These are phyloP conservation scores for Chalcis sispes DNA, from an alignment of 2,888 invertebrate species.

Conservation along the genomic window DNA sequence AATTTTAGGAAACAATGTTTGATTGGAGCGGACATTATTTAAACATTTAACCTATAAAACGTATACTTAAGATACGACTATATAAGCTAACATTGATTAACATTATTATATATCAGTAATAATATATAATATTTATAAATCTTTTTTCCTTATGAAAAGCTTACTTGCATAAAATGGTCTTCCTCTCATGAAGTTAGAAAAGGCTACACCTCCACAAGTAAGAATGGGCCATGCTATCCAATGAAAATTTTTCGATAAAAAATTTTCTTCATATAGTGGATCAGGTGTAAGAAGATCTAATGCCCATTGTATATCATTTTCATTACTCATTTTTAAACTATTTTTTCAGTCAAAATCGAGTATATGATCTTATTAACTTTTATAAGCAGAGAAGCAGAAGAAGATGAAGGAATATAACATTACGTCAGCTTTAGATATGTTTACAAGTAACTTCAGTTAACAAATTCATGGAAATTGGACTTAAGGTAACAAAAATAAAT, in stretches of 20 bases:
- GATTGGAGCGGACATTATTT: too few relatives aligned
- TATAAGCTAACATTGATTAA: too few relatives aligned
- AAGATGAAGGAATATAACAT: background rate
- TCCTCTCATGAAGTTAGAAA: slow-evolving; percentile 52
- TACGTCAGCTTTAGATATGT: background rate
- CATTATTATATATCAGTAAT: too few relatives aligned
- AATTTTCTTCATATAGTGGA: slow-evolving; percentile 56
- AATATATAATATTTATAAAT: background rate
- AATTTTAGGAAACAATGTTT: too few relatives aligned
- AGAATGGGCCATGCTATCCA: slow-evolving; percentile 34
- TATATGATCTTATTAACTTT: background rate
- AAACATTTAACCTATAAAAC: too few relatives aligned
- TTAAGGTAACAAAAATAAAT: too few relatives aligned
- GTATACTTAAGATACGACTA: too few relatives aligned
- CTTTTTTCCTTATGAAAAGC: background rate
- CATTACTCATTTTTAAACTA: slow-evolving; percentile 23
- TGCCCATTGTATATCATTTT: slow-evolving; percentile 68
- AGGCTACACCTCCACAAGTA: slow-evolving; percentile 32
- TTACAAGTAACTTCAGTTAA: too few relatives aligned
- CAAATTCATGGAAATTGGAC: background rate
- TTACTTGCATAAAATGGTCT: slow-evolving; percentile 63
- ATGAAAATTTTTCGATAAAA: slow-evolving; percentile 59
- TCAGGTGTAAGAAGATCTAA: slow-evolving; percentile 67
- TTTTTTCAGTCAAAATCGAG: too few relatives aligned
- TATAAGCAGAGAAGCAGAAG: background rate